Percentiles rank a stretch among this genome's conserved stretches.
phyloP scores from a whole-genome alignment of 2,888 invertebrate species.

The Tenthredo livida region DNA sequence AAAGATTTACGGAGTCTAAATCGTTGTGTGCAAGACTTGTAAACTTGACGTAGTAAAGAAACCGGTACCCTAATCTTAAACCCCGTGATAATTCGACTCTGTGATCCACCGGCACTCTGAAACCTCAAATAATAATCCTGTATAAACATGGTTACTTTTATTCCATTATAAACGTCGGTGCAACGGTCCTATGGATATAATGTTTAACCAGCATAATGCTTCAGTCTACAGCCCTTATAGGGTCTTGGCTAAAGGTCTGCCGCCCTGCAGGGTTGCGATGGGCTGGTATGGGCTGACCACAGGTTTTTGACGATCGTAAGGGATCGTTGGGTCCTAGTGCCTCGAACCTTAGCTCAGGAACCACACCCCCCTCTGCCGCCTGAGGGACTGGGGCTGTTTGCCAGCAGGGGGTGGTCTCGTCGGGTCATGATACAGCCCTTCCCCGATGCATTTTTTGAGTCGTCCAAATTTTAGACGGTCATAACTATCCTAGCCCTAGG shows the following conservation, averaged over 20 bases:
- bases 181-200: slow-evolving; percentile 57
- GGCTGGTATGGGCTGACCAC: slow-evolving; percentile 45
- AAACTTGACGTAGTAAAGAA: neutral
- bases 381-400: slow-evolving; percentile 58
- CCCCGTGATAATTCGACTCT: slow-evolving; percentile 39
- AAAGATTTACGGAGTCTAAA: neutral
- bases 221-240: slow-evolving; percentile 44
- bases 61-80: slow-evolving; percentile 21
- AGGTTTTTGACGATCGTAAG: slow-evolving; percentile 56
- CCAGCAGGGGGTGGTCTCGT: slow-evolving; percentile 65
- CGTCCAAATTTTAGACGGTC: slow-evolving; percentile 43
- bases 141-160: slow-evolving; percentile 70
- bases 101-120: slow-evolving; percentile 15
- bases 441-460: slow-evolving; percentile 53
- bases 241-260: slow-evolving; percentile 56
- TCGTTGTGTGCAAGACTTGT: neutral
- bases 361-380: slow-evolving; percentile 59
- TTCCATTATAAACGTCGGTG: slow-evolving; percentile 66
- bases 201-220: slow-evolving; percentile 52
- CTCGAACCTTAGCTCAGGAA: slow-evolving; percentile 57
- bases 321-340: slow-evolving; percentile 61
- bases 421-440: slow-evolving; percentile 67
- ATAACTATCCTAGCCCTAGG: slow-evolving; percentile 35
- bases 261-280: slow-evolving; percentile 54
- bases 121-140: slow-evolving; percentile 65